Percentiles rank a stretch among this genome's conserved stretches.
These are phyloP conservation scores for Neosilurus mollespiculum DNA, from an alignment of 2,797 vertebrate genomes.

Conservation along the genomic window DNA sequence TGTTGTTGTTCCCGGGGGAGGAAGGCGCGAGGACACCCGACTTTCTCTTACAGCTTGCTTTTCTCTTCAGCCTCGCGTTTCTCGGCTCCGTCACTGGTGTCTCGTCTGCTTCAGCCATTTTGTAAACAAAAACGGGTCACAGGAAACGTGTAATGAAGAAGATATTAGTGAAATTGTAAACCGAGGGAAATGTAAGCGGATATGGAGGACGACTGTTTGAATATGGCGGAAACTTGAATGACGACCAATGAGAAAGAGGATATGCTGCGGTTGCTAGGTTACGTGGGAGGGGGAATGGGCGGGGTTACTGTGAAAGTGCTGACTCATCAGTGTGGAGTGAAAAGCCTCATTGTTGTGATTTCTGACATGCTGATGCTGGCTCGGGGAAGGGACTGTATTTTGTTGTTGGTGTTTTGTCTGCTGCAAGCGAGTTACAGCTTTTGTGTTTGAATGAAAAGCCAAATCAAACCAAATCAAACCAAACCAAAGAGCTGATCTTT, in stretches of 20 bases:
- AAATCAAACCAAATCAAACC: neutral
- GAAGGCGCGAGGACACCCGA: conserved; percentile 39
- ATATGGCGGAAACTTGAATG: conserved; percentile 68
- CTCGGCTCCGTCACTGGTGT: conserved; percentile 26
- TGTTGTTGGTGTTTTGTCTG: neutral
- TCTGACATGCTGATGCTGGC: neutral
- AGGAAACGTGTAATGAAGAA: neutral
- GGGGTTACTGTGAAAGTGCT: conserved; percentile 10
- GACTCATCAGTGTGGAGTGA: neutral
- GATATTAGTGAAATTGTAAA: conserved; percentile 18
- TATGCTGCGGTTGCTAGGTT: conserved; percentile 39
- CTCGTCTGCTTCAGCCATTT: conserved; percentile 62
- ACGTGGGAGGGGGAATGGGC: conserved; percentile 11
- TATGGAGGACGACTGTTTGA: conserved; percentile 62
- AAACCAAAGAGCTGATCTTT: neutral
- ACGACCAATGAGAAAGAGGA: conserved; percentile 63
- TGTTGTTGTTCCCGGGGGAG: conserved; percentile 43
- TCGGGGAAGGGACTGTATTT: neutral
- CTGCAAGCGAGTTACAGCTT: neutral
- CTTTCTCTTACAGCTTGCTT: conserved; percentile 57
- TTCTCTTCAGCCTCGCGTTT: conserved; percentile 47
- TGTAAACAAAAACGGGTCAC: neutral
- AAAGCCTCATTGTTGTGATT: neutral
- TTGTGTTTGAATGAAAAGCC: neutral
- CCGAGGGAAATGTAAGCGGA: conserved; percentile 32